Conservation (phyloP, 2,888 invertebrate genomes). For the Alsophila aescularia region DNA sequence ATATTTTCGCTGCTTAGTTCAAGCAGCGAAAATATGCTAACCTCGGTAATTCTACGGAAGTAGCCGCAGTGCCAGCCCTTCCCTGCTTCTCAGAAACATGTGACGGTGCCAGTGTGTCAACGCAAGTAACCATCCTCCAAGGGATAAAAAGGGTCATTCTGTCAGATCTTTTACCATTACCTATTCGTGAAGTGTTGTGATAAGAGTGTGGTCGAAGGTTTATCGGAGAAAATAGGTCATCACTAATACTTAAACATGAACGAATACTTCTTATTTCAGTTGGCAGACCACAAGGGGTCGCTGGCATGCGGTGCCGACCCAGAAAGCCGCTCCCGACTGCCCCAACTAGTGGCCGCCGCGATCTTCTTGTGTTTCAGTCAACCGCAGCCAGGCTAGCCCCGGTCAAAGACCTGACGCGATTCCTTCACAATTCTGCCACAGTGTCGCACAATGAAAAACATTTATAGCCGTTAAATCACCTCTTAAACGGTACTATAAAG, state of each 20-base stretch:
- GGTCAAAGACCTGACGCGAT: constrained; percentile 68
- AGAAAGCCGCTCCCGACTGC: constrained; percentile 7
- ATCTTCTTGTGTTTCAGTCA: constrained; percentile 74
- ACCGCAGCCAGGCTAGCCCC: constrained; percentile 65
- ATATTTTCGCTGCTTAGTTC: too few species aligned
- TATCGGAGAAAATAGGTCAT: not conserved
- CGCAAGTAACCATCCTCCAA: too few species aligned
- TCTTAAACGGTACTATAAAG: constrained; percentile 67
- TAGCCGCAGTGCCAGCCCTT: too few species aligned
- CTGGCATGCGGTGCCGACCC: constrained; percentile 11
- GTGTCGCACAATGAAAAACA: constrained; percentile 67
- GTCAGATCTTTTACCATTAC: not conserved
- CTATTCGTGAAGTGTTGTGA: not conserved
- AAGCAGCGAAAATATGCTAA: too few species aligned
- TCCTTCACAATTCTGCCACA: constrained; percentile 59
- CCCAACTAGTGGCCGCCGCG: constrained; percentile 48
- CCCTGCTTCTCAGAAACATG: too few species aligned
- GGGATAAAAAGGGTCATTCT: too few species aligned
- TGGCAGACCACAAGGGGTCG: constrained; percentile 4
- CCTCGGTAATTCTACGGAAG: too few species aligned
- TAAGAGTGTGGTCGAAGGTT: too few species aligned
- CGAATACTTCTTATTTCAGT: not conserved
- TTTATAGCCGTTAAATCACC: constrained; percentile 74
- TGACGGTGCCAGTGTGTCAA: too few species aligned
- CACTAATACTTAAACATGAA: not conserved